These are phyloP conservation scores for Agrochola circellaris DNA, from an alignment of 2,888 invertebrate species.

Conservation along the genomic window DNA sequence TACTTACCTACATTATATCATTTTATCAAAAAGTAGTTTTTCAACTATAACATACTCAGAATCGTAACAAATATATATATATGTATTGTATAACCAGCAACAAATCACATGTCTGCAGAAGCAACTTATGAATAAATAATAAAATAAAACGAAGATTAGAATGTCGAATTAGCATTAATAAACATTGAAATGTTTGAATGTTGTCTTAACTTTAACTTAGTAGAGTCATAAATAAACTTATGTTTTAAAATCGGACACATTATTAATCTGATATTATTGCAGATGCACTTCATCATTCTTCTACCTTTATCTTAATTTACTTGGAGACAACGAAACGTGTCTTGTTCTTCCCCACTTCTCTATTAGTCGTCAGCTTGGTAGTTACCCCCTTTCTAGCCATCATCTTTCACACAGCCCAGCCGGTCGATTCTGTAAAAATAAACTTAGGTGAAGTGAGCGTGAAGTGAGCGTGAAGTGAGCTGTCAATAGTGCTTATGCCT, in stretches of 20 bases:
- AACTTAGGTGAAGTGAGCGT: too few relatives aligned
- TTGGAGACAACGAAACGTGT: too few relatives aligned
- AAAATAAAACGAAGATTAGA: constrained; percentile 12
- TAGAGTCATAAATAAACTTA: too few relatives aligned
- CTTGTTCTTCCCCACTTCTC: too few relatives aligned
- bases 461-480: too few relatives aligned
- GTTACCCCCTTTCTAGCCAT: neutral
- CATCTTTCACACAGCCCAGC: neutral
- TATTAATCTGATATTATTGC: neutral
- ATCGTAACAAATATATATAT: neutral
- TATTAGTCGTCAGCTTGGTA: neutral
- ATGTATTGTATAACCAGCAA: neutral
- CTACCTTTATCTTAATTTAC: too few relatives aligned
- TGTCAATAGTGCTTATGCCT: too few relatives aligned
- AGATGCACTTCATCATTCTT: neutral
- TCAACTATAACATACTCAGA: constrained; percentile 18
- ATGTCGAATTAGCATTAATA: constrained; percentile 28
- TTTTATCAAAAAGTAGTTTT: constrained; percentile 28
- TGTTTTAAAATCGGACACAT: neutral
- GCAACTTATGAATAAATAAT: constrained; percentile 20
- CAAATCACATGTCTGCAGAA: constrained; percentile 8
- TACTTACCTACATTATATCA: constrained; percentile 1
- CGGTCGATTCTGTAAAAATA: too few relatives aligned
- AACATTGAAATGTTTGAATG: constrained; percentile 7
- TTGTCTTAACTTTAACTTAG: too few relatives aligned